A percentile compares a stretch with the other conserved stretches of the same genome.
Conservation (phyloP, 2,113 vertebrate genomes). For the Spizaetus ornatus region DNA sequence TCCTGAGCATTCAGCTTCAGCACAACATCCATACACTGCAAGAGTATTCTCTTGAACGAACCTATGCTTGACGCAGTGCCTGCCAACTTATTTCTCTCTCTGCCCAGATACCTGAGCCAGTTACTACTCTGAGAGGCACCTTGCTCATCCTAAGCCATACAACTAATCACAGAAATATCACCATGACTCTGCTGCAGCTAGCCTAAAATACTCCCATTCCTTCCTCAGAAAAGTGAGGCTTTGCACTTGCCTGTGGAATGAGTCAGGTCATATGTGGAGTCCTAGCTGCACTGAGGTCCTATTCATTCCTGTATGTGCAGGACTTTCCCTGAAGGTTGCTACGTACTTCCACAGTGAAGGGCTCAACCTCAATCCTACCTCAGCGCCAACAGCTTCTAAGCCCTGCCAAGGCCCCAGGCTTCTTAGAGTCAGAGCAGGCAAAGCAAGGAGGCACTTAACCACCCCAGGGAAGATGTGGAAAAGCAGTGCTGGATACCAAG, state of each 20-base stretch:
- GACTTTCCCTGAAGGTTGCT: not conserved
- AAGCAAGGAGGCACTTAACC: not conserved
- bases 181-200: not conserved
- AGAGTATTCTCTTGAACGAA: not conserved
- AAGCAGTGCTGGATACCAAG: not conserved
- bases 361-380: not conserved
- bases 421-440: not conserved
- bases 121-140: not conserved
- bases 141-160: not conserved
- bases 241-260: not conserved
- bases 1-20: not conserved
- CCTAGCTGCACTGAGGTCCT: not conserved
- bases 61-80: not conserved
- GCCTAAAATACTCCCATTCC: not conserved
- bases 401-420: not conserved
- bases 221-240: not conserved
- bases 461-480: not conserved
- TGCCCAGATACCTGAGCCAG: not conserved
- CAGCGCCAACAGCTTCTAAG: not conserved
- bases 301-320: accelerated
- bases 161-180: not conserved
- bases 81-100: not conserved
- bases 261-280: not conserved
- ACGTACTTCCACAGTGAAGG: not conserved
- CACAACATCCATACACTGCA: not conserved